Evolutionary conservation across 2,113 vertebrate species (phyloP).

Genomic region (Turdus rufiventris): DNA sequence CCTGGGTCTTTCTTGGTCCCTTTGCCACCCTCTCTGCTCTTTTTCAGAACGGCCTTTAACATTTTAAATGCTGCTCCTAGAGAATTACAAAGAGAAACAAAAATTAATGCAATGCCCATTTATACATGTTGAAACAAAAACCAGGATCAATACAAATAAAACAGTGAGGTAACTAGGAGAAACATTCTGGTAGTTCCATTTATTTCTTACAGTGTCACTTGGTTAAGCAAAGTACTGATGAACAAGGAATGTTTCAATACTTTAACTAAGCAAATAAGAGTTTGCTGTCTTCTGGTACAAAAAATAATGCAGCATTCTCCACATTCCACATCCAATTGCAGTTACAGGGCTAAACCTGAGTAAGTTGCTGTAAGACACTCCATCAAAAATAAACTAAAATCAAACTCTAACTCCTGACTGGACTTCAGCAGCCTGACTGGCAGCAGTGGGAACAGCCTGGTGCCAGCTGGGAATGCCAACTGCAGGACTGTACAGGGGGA

Average conservation of each 20-base stretch:
- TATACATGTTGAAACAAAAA: background rate
- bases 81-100: constrained; percentile 17
- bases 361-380: background rate
- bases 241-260: constrained; percentile 65
- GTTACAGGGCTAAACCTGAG: constrained; percentile 71
- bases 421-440: background rate
- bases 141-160: background rate
- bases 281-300: constrained; percentile 74
- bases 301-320: constrained; percentile 76
- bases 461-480: accelerated
- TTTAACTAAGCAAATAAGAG: constrained; percentile 73
- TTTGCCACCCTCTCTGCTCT: constrained; percentile 92
- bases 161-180: background rate
- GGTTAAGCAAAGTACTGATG: constrained; percentile 8
- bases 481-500: accelerated
- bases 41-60: constrained; percentile 97
- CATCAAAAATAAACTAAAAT: background rate
- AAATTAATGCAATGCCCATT: background rate
- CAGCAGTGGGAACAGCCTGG: background rate
- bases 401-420: background rate
- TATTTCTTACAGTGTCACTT: background rate
- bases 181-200: background rate
- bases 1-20: constrained; percentile 90
- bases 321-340: constrained; percentile 84
- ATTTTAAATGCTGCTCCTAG: constrained; percentile 73